These are phyloP conservation scores for Reticulitermes speratus DNA, from an alignment of 1,140 invertebrate genomes.

Conservation along the genomic window DNA sequence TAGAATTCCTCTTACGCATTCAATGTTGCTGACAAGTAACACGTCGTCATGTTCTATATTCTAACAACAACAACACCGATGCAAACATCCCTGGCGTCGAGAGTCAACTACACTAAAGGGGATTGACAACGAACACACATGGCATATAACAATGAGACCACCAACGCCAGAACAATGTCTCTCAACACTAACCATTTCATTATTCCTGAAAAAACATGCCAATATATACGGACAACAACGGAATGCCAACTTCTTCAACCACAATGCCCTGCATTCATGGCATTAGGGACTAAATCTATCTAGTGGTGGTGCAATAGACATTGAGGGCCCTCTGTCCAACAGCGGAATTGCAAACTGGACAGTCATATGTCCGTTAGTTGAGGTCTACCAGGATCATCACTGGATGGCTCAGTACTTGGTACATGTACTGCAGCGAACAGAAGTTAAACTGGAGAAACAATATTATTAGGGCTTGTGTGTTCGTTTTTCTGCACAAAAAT, in stretches of 20 bases:
- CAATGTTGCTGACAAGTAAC: not conserved
- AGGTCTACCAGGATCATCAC: too few species aligned
- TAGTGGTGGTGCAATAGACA: not conserved
- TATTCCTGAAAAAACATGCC: not conserved
- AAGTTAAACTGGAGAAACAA: too few species aligned
- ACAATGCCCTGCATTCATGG: not conserved
- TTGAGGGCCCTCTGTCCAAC: not conserved
- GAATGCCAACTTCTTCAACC: not conserved
- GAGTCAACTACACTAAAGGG: slow-evolving; percentile 4
- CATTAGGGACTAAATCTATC: not conserved
- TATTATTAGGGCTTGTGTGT: too few species aligned
- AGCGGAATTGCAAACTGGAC: not conserved
- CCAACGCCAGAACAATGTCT: not conserved
- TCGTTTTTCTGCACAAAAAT: too few species aligned
- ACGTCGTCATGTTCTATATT: not conserved
- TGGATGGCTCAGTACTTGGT: too few species aligned
- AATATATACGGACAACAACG: not conserved
- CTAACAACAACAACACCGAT: slow-evolving; percentile 18
- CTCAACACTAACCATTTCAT: not conserved
- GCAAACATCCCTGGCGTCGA: slow-evolving; percentile 11
- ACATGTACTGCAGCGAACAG: too few species aligned
- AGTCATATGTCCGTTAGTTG: too few species aligned
- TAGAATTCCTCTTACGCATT: not conserved
- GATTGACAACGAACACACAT: not conserved
- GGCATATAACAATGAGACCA: not conserved